Base-by-base conservation (phyloP, 2,888 invertebrate species). In the Tipula lateralis region DNA sequence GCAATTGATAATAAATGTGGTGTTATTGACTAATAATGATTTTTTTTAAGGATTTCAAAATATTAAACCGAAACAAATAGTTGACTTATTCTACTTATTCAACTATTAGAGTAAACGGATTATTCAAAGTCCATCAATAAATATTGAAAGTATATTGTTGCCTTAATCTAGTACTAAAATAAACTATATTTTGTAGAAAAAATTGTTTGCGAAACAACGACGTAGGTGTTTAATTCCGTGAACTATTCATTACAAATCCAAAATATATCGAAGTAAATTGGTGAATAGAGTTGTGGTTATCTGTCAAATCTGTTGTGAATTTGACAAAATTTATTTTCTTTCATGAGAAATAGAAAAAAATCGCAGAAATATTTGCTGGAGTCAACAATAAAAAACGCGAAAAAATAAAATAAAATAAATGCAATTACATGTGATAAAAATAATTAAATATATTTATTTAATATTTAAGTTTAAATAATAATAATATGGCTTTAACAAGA, bases 401-500 rank as follows among this genome's bases (percentile, higher is more conserved):
- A 66, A 66, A 66, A 66, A 24, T 9, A 66, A 19, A 24, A 66
- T 66, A 66, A 66, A 66, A 66, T 66, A 66, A 66, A 66, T 66
- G 66, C 66, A 66, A 24, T 66, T 66, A 66, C 1, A 66, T 66
- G 66, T 66, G 66, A 66, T 66, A 66, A 66, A 66, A 66, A 66
- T 19, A 66, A 66, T 66, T 66, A 66, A 66, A 66, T 66, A 24
- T 66, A 66, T 66, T 66, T 66, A 66, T 66, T 24, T 66, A 66
- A 66, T 66, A 66, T 66, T 66, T 66, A 66, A 24, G 24, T 66
- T 66, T 66, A 66, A 66, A 66, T 66, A 24, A 66, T 66, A 66
- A 24, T 66, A 87, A 87, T 86, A 90, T 90, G 90, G 90, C 90
- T 87, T 87, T 90, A 88, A 87, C 89, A 86, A 89, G 90, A 87